Conservation (phyloP, 2,888 invertebrate genomes). For the Chrysodeixis includens region DNA sequence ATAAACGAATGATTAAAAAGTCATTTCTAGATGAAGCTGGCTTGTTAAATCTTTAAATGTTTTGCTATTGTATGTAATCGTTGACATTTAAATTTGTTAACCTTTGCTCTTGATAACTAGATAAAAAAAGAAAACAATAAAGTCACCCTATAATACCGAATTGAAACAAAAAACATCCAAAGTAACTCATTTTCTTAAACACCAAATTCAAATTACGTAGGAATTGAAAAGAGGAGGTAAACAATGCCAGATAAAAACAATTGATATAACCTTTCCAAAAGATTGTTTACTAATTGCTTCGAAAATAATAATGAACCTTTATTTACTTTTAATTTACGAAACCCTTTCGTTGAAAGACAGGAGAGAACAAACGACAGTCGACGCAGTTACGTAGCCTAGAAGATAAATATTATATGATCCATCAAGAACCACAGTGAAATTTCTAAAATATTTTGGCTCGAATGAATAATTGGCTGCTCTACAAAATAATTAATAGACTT, state of each 20-base stretch:
- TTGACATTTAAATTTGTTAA: not conserved
- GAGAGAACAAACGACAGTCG: not conserved
- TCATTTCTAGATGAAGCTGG: no score
- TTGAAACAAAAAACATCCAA: not conserved
- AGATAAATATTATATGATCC: not conserved
- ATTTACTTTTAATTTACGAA: not conserved
- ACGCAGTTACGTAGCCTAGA: not conserved
- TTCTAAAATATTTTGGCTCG: not conserved
- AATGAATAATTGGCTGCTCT: not conserved
- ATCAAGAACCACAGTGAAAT: not conserved
- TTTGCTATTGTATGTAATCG: no score
- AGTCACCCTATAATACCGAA: not conserved
- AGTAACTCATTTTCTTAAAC: not conserved
- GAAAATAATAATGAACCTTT: not conserved
- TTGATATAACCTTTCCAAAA: not conserved
- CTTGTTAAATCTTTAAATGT: no score
- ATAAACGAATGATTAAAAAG: no score
- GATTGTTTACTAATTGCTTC: slow-evolving; percentile 5
- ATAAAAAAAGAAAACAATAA: not conserved
- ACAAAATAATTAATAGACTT: not conserved
- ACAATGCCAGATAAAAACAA: not conserved
- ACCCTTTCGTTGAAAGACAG: not conserved
- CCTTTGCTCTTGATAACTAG: not conserved
- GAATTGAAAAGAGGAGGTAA: not conserved
- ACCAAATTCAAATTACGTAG: not conserved